phyloP scores from a whole-genome alignment of 1,140 invertebrate species.

The Temnothorax nylanderi region DNA sequence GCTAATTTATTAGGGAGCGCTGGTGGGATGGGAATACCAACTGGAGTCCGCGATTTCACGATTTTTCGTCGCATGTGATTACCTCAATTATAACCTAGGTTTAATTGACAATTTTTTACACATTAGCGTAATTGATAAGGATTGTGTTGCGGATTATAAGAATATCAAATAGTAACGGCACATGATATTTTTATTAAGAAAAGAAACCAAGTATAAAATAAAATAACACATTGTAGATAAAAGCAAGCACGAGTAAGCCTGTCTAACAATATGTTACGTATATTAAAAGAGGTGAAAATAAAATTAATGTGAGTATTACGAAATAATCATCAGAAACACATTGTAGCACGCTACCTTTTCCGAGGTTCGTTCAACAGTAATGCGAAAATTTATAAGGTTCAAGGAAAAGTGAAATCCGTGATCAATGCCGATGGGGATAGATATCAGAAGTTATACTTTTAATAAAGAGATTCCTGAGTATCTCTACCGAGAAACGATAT shows the following conservation, averaged over 20 bases:
- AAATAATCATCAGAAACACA: neutral
- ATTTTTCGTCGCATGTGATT: conserved; percentile 69
- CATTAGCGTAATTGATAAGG: neutral
- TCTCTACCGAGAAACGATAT: conserved; percentile 57
- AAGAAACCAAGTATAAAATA: neutral
- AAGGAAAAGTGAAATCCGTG: conserved; percentile 59
- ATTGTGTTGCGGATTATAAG: neutral
- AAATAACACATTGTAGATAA: no score
- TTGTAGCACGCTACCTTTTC: neutral
- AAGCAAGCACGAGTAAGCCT: neutral
- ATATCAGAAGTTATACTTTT: conserved; percentile 83
- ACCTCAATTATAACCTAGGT: conserved; percentile 7
- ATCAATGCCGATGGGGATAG: conserved; percentile 66
- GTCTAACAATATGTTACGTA: neutral
- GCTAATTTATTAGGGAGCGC: conserved; percentile 84
- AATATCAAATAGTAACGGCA: neutral
- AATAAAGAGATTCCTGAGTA: conserved; percentile 81
- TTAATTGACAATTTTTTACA: neutral
- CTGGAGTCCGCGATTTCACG: conserved; percentile 68
- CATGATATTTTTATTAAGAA: neutral
- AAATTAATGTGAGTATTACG: neutral
- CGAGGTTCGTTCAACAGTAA: neutral
- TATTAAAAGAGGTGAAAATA: neutral
- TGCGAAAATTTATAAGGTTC: conserved; percentile 11
- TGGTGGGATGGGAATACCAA: conserved; percentile 62